phyloP scores from a whole-genome alignment of 2,797 vertebrate species.

The Iguana delicatissima region DNA sequence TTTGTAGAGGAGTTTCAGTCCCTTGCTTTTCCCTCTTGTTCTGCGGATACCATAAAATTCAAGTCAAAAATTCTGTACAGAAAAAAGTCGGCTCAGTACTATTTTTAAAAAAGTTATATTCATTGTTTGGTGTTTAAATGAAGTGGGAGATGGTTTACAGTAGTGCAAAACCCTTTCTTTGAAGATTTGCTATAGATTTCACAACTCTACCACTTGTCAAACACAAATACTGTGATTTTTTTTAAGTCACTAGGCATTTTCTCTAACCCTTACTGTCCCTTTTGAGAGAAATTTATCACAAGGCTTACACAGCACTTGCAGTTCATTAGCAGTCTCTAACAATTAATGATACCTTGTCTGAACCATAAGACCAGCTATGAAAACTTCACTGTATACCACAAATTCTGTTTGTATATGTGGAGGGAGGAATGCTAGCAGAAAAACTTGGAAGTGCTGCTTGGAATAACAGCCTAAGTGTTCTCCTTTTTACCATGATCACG shows the following conservation, averaged over 20 bases:
- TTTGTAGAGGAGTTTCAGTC: background rate
- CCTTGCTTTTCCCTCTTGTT: background rate
- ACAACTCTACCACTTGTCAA: background rate
- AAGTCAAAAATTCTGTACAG: background rate
- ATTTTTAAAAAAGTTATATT: background rate
- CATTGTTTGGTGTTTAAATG: background rate
- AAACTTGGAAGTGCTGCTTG: background rate
- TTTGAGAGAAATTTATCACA: background rate
- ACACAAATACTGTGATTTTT: background rate
- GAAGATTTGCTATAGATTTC: background rate
- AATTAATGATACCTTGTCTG: conserved; percentile 18
- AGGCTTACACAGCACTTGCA: background rate
- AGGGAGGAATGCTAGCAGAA: background rate
- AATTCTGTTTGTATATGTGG: conserved; percentile 9
- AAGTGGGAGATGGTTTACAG: background rate
- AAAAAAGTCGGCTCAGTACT: background rate
- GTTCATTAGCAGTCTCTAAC: background rate
- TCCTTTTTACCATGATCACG: background rate
- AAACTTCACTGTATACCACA: conserved; percentile 14
- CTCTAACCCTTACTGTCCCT: background rate
- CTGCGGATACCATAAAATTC: background rate
- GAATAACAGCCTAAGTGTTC: background rate
- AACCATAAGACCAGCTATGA: background rate
- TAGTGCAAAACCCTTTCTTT: background rate
- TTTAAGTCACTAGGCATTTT: background rate